Evolutionary conservation across 1,140 invertebrate species (phyloP), one percentile per base, ranked within the genome.

Genomic region (Drosophila eugracilis): DNA sequence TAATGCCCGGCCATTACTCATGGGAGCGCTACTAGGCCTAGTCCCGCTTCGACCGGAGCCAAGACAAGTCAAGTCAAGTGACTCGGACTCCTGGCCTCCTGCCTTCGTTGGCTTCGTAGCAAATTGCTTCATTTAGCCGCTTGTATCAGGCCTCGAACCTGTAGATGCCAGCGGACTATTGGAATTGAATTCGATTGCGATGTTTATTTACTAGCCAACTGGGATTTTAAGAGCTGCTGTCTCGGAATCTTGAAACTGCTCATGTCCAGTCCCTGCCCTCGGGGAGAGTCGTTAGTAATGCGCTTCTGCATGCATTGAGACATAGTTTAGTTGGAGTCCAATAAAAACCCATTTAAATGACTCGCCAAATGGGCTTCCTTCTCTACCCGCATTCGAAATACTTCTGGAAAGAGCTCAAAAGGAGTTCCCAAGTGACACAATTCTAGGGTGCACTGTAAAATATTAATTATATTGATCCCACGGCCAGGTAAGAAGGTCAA

Each of bases 1-100:
- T 88, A 86, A 86, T 88, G 78, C 57, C 75, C 74, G 70, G 69
- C 69, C 78, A 86, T 86, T 86, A 88, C 77, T 86, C 78, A 86
- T 74, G 55, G 73, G 21, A 36, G 73, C 53, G 58, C 65, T 48
- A 73, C 77, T 85, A 73, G 69, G 75, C 70, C 74, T 74, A 66
- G 72, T 34, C 73, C 26, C 54, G 15, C 53, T 48, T 57, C 53
- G 17, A 50, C 32, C 24, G 44, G 26, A 57, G 24, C 10, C 5
- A 17, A 28, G 22, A 12, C n/a, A 15, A 22, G 50, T 45, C 39
- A 42, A 55, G 42, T n/a, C 17, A 21, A 15, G 21, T 22, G 21
- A 44, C 67, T 55, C 6, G 3, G 57, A 21, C 45, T 42, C 47
- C 63, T 60, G 32, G 30, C 57, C 37, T 47, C 48, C 65, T 39